Percentiles rank a stretch among this genome's conserved stretches.
phyloP scores from a whole-genome alignment of 2,888 invertebrate species.

The Pollenia griseotomentosa region DNA sequence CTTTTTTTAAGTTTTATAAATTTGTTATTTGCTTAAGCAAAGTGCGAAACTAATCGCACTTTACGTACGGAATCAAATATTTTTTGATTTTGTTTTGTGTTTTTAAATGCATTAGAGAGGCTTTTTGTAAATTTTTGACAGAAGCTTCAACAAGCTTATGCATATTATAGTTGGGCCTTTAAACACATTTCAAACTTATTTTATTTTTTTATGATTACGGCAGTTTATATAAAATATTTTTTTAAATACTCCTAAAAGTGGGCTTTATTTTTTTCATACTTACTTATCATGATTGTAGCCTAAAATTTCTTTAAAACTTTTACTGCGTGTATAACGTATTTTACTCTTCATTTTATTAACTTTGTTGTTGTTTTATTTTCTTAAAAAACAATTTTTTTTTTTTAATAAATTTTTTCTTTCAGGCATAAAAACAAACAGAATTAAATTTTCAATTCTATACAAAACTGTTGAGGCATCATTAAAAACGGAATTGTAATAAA shows the following conservation, averaged over 20 bases:
- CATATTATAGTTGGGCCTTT: too few relatives aligned
- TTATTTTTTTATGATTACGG: too few relatives aligned
- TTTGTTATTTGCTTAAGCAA: too few relatives aligned
- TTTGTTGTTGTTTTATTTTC: neutral
- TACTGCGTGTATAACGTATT: conserved; percentile 81
- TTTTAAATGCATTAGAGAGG: neutral
- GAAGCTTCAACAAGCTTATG: too few relatives aligned
- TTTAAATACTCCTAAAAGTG: conserved; percentile 1
- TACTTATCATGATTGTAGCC: conserved; percentile 81
- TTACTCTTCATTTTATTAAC: conserved; percentile 80
- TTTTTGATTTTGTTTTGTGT: neutral
- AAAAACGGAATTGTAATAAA: neutral
- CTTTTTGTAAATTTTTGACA: neutral
- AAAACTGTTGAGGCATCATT: conserved; percentile 30
- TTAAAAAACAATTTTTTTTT: neutral
- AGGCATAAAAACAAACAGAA: neutral
- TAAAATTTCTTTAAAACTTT: conserved; percentile 81
- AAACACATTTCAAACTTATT: too few relatives aligned
- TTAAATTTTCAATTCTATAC: neutral
- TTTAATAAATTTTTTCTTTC: neutral
- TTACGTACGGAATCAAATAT: too few relatives aligned
- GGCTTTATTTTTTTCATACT: conserved; percentile 68
- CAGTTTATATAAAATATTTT: neutral
- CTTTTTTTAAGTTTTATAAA: too few relatives aligned
- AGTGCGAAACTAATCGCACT: too few relatives aligned